A percentile compares a stretch with the other conserved stretches of the same genome.
These are phyloP conservation scores for Apaloderma vittatum DNA, from an alignment of 2,113 vertebrate species.

Conservation along the genomic window DNA sequence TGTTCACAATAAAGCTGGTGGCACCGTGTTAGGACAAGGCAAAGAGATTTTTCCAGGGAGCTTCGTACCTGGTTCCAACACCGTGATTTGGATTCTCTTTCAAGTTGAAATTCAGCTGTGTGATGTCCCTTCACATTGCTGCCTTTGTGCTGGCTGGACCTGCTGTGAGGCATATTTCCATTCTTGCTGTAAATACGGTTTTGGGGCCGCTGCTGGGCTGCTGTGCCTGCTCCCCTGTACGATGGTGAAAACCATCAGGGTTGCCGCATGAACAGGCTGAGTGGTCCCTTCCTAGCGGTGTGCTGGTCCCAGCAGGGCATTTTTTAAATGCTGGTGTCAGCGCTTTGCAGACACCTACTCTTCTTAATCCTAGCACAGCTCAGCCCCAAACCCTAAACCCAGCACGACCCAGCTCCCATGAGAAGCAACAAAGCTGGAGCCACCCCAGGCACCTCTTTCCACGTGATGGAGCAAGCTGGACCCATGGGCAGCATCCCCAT, in stretches of 20 bases:
- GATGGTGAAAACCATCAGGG: fast-evolving
- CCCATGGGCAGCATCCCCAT: fast-evolving
- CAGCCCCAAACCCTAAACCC: not conserved
- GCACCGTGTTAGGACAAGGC: not conserved
- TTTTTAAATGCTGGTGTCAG: not conserved
- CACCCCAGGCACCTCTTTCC: not conserved
- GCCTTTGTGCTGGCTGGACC: not conserved
- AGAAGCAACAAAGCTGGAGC: not conserved
- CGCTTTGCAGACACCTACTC: fast-evolving
- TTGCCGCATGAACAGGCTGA: not conserved
- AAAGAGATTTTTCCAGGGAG: constrained; percentile 36
- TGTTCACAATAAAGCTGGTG: not conserved
- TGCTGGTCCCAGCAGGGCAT: not conserved
- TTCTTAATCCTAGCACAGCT: not conserved
- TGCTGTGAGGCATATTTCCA: not conserved
- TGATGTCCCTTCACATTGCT: not conserved
- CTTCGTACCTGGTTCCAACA: not conserved
- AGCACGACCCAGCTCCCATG: not conserved
- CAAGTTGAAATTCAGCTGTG: not conserved
- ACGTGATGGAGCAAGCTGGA: fast-evolving
- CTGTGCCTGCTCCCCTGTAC: not conserved
- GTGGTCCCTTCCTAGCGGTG: fast-evolving
- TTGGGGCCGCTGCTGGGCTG: not conserved
- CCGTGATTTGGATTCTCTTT: not conserved
- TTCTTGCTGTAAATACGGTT: not conserved